Evolutionary conservation across 2,113 vertebrate genomes (phyloP).

Genomic region (Plecturocebus donacophilus): DNA sequence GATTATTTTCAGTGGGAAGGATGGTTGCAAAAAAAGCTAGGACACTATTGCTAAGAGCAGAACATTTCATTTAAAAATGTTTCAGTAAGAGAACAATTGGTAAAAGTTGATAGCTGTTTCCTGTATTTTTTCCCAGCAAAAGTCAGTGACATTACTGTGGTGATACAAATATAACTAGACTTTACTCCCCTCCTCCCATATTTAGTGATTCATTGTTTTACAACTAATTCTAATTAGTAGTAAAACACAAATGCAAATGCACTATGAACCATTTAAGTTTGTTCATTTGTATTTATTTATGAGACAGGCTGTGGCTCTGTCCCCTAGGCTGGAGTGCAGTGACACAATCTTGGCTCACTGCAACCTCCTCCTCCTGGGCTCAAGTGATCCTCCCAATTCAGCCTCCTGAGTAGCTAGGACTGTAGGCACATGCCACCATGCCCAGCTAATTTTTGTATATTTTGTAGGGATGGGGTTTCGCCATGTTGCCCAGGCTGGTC

Average conservation of each 20-base stretch:
- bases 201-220: background rate
- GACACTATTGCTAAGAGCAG: background rate
- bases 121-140: background rate
- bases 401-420: no score
- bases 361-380: no score
- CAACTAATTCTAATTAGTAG: background rate
- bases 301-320: no score
- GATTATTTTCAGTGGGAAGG: fast-evolving
- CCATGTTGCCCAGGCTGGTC: no score
- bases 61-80: background rate
- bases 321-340: no score
- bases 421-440: no score
- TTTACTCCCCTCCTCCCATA: background rate
- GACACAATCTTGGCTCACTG: no score
- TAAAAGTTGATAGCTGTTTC: background rate
- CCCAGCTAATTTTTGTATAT: no score
- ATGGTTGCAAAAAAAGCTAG: background rate
- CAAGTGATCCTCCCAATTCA: no score
- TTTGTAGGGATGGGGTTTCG: no score
- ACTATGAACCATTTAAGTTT: background rate
- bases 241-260: background rate
- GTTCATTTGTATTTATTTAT: background rate
- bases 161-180: background rate
- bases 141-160: background rate
- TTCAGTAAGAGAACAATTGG: background rate